A percentile compares a stretch with the other conserved stretches of the same genome.
These are phyloP conservation scores for Agriopis leucophaearia DNA, from an alignment of 2,888 invertebrate genomes.

Conservation along the genomic window DNA sequence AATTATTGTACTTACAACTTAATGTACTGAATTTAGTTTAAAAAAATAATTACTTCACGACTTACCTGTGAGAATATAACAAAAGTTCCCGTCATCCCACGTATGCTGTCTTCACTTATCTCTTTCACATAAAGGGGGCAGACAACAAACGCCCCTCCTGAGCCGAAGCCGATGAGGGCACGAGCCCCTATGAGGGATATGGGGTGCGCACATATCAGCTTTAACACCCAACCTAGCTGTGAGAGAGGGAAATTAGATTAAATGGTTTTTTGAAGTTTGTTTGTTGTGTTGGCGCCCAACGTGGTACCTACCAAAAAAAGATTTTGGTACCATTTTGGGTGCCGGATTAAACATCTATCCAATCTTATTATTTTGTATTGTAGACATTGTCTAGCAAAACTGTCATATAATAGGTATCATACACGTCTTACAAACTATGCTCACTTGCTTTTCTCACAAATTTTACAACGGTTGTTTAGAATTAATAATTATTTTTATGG, in stretches of 20 bases:
- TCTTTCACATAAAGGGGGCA: slow-evolving; percentile 81
- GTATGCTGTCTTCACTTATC: slow-evolving; percentile 79
- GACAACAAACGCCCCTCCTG: slow-evolving; percentile 78
- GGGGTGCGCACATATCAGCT: slow-evolving; percentile 69
- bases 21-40: no score
- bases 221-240: slow-evolving; percentile 80
- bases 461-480: no score
- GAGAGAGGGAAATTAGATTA: slow-evolving; percentile 9
- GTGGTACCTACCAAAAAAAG: neutral
- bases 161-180: slow-evolving; percentile 78
- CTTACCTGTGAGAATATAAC: slow-evolving; percentile 79
- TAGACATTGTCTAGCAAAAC: no score
- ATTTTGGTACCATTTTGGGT: neutral
- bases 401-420: no score
- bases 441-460: no score
- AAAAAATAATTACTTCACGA: neutral
- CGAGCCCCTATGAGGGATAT: slow-evolving; percentile 73
- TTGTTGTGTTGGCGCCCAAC: slow-evolving; percentile 3
- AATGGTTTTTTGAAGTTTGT: neutral
- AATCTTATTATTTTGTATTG: neutral
- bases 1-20: no score
- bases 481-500: no score
- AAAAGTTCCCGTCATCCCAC: slow-evolving; percentile 82
- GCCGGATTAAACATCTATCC: neutral
- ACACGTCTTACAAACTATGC: no score